Evolutionary conservation across 2,797 vertebrate genomes (phyloP), one percentile per base, ranked within the genome.

Genomic region (Tinamus major): DNA sequence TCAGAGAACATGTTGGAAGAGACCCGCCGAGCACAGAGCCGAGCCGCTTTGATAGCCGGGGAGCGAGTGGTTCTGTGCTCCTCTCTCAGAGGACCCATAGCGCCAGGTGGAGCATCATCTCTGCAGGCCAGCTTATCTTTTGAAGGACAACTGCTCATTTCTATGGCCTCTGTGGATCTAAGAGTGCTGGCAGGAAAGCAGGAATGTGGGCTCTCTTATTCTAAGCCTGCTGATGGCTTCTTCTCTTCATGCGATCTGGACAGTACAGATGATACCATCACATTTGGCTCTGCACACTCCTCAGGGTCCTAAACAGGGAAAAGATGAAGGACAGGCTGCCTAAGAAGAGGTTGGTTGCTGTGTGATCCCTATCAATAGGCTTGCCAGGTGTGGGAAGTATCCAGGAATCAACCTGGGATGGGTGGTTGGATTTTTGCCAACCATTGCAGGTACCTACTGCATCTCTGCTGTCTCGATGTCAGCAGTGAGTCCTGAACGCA

Each of bases 31-130:
- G 51, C 31, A 55, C 51, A 31, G 29, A 31, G 51, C 64, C 87
- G 82, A 61, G 79, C 90, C 64, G 63, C 55, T 92, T 87, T 83
- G 71, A 87, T 56, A 85, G 83, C 56, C 82, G 58, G n/a, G 83
- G 67, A 53, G 91, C 16, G 9, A 94, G 69, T 13, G 62, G 29
- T 27, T 70, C 41, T 6, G 1, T 67, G 41, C 58, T 83, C 75
- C 71, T 91, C 4, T 4, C 87, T 86, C 49, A 82, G 49, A 84
- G 84, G 42, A 76, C 24, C 33, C 31, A 78, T 27, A 77, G 14
- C 12, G 7, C 41, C 17, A 35, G 48, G 48, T 37, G 10, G 7
- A 85, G 51, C 48, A 29, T 80, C 65, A 69, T 79, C 23, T 77
- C 39, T 44, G 46, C 37, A 75, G 71, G n/a, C n/a, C 85, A 39